A percentile compares a stretch with the other conserved stretches of the same genome.
phyloP scores from a whole-genome alignment of 2,797 vertebrate species.

The Nannoperca australis region DNA sequence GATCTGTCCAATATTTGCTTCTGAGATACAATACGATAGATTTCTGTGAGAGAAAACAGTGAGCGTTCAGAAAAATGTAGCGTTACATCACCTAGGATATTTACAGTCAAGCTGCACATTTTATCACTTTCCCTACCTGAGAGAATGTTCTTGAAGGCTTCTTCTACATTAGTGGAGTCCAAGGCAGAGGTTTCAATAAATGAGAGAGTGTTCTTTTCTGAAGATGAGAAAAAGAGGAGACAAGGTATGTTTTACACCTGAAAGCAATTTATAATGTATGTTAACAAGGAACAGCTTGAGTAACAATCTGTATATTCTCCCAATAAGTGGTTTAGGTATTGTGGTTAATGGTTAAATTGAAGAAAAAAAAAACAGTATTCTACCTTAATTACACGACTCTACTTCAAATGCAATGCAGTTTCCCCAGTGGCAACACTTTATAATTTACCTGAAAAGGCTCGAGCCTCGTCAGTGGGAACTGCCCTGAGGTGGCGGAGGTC shows the following conservation, averaged over 20 bases:
- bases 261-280: neutral
- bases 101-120: slow-evolving; percentile 79
- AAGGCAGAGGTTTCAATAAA: slow-evolving; percentile 98
- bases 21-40: slow-evolving; percentile 97
- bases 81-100: slow-evolving; percentile 60
- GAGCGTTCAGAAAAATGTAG: slow-evolving; percentile 47
- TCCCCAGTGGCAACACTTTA: no score
- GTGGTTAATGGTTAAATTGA: neutral
- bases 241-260: neutral
- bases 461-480: slow-evolving; percentile 94
- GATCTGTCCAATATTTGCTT: slow-evolving; percentile 96
- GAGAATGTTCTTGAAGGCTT: slow-evolving; percentile 98
- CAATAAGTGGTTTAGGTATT: neutral
- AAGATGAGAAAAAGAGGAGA: neutral
- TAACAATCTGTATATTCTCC: neutral
- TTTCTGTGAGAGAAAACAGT: slow-evolving; percentile 90
- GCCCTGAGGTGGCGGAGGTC: slow-evolving; percentile 95
- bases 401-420: neutral
- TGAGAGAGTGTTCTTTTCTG: slow-evolving; percentile 95
- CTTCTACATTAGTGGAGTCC: slow-evolving; percentile 98
- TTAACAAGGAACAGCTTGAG: neutral
- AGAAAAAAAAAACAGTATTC: neutral
- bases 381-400: no score
- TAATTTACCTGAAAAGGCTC: slow-evolving; percentile 91
- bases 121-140: slow-evolving; percentile 86